Evolutionary conservation across 2,888 invertebrate genomes (phyloP).

Genomic region (Homarus gammarus): DNA sequence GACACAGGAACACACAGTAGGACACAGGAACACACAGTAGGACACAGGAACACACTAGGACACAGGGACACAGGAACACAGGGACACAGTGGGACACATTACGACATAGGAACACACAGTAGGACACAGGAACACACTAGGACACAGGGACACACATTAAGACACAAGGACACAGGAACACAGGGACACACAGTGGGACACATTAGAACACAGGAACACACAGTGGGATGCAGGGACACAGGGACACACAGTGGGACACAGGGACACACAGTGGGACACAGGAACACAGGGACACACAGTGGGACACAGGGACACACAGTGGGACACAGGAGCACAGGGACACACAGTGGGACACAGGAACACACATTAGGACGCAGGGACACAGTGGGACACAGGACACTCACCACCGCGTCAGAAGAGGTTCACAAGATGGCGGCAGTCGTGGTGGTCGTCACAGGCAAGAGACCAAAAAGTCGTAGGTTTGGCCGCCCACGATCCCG

Average conservation of each 20-base stretch:
- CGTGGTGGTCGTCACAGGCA: background rate
- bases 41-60: background rate
- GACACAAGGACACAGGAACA: background rate
- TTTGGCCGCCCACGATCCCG: background rate
- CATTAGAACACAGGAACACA: background rate
- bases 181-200: background rate
- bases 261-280: background rate
- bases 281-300: background rate
- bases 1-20: background rate
- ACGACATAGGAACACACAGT: background rate
- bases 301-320: background rate
- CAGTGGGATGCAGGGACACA: background rate
- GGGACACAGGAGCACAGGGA: background rate
- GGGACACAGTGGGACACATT: background rate
- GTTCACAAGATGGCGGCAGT: constrained; percentile 36
- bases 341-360: background rate
- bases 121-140: background rate
- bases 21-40: background rate
- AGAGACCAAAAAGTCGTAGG: constrained; percentile 17
- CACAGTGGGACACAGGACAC: background rate
- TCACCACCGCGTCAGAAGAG: constrained; percentile 6
- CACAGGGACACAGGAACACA: background rate
- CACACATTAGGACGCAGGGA: background rate
- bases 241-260: background rate
- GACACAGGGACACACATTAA: background rate